A percentile compares a stretch with the other conserved stretches of the same genome.
Evolutionary conservation across 2,888 invertebrate genomes (phyloP).

Genomic region (Drosophila sordidula): DNA sequence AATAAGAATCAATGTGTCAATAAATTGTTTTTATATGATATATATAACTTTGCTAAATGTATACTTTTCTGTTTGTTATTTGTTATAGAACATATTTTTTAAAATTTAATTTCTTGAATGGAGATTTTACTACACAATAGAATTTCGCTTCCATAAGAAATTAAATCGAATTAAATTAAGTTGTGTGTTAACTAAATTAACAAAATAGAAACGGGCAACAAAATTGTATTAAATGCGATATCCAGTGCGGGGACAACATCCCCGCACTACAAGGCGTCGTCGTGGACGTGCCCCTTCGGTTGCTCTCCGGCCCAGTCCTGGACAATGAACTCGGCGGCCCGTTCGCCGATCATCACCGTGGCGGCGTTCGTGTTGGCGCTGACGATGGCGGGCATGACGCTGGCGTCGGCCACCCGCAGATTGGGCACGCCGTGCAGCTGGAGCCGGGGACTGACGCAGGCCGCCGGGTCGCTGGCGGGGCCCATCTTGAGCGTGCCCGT

Average conservation of each 20-base stretch:
- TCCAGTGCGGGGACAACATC: no score
- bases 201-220: neutral
- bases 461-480: constrained; percentile 86
- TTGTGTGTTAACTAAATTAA: no score
- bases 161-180: no score
- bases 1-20: no score
- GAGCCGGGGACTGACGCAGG: constrained; percentile 89
- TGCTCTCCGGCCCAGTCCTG: constrained; percentile 66
- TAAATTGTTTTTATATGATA: no score
- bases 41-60: no score
- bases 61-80: no score
- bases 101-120: no score
- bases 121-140: no score
- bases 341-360: constrained; percentile 94
- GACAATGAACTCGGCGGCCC: constrained; percentile 88
- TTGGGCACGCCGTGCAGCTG: constrained; percentile 88
- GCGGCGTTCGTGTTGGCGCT: constrained; percentile 94
- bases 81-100: no score
- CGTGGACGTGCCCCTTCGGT: constrained; percentile 20
- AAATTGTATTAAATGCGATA: no score
- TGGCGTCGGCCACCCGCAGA: constrained; percentile 90
- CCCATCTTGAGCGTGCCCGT: constrained; percentile 91
- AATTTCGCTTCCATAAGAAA: no score
- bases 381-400: constrained; percentile 91
- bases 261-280: constrained; percentile 45